Evolutionary conservation across 2,113 vertebrate genomes (phyloP).

Genomic region (Sinocyclocheilus grahami): DNA sequence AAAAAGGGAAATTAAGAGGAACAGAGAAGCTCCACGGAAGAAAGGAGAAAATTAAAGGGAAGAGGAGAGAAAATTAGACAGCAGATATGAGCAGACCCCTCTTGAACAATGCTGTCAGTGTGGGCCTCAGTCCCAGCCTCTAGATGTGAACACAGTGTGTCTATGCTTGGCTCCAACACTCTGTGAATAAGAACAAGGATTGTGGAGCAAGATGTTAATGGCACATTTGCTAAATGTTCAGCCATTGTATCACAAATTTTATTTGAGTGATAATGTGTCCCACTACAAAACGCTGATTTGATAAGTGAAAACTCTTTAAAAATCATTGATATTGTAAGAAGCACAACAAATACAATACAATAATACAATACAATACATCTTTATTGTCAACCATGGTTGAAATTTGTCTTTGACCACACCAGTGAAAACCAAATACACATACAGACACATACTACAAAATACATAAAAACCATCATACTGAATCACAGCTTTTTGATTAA

Average conservation of each 20-base stretch:
- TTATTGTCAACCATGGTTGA: no score
- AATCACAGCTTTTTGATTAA: no score
- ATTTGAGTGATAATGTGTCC: background rate
- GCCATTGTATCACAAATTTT: constrained; percentile 9
- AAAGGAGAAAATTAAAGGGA: constrained; percentile 31
- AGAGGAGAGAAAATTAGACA: constrained; percentile 22
- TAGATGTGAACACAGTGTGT: constrained; percentile 46
- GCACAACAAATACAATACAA: background rate
- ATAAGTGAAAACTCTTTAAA: background rate
- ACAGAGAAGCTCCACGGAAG: background rate
- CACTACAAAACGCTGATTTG: background rate
- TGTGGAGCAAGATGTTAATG: constrained; percentile 31
- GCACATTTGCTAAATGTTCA: constrained; percentile 33
- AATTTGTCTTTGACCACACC: no score
- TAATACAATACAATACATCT: no score
- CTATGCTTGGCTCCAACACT: constrained; percentile 47
- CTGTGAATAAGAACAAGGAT: constrained; percentile 52
- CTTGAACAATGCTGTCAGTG: constrained; percentile 30
- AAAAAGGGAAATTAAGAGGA: constrained; percentile 19
- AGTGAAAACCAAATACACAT: no score
- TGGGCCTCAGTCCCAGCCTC: constrained; percentile 26
- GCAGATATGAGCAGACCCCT: constrained; percentile 31
- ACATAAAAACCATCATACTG: no score
- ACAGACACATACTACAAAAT: no score
- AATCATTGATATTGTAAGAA: background rate